These are phyloP conservation scores for Drosophila ochracea DNA, from an alignment of 2,888 invertebrate genomes.

Conservation along the genomic window DNA sequence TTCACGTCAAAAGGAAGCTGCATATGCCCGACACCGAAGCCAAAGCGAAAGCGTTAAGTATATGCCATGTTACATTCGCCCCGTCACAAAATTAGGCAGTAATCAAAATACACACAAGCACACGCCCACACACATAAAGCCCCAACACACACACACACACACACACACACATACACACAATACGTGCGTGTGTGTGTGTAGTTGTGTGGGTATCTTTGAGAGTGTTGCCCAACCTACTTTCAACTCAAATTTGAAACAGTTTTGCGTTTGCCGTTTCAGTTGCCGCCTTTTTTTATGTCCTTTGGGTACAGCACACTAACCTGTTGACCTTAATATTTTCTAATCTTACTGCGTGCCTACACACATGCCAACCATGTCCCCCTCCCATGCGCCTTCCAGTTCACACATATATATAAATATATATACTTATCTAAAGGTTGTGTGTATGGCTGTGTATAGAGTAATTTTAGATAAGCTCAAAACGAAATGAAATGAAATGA, in stretches of 20 bases:
- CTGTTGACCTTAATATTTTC: constrained; percentile 80
- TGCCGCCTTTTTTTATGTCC: constrained; percentile 66
- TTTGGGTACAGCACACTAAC: constrained; percentile 77
- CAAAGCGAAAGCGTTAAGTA: constrained; percentile 64
- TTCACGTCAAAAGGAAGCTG: constrained; percentile 66
- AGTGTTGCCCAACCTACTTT: constrained; percentile 65
- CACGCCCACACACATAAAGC: constrained; percentile 21
- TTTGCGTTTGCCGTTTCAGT: constrained; percentile 53
- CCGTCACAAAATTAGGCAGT: constrained; percentile 78
- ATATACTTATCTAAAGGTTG: not conserved
- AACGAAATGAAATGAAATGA: constrained; percentile 61
- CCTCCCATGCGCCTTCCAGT: constrained; percentile 9
- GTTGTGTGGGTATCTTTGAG: constrained; percentile 49
- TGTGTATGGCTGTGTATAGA: constrained; percentile 53
- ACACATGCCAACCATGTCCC: constrained; percentile 21
- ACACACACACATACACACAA: constrained; percentile 20
- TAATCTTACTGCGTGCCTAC: constrained; percentile 71
- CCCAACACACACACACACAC: constrained; percentile 27
- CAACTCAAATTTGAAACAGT: constrained; percentile 72
- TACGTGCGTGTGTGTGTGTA: constrained; percentile 29
- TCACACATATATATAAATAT: not conserved
- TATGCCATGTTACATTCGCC: constrained; percentile 66
- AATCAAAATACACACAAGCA: constrained; percentile 72
- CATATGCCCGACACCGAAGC: constrained; percentile 47
- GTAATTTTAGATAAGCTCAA: constrained; percentile 77